phyloP scores from a whole-genome alignment of 2,797 vertebrate species.

The Eulemur mongoz region DNA sequence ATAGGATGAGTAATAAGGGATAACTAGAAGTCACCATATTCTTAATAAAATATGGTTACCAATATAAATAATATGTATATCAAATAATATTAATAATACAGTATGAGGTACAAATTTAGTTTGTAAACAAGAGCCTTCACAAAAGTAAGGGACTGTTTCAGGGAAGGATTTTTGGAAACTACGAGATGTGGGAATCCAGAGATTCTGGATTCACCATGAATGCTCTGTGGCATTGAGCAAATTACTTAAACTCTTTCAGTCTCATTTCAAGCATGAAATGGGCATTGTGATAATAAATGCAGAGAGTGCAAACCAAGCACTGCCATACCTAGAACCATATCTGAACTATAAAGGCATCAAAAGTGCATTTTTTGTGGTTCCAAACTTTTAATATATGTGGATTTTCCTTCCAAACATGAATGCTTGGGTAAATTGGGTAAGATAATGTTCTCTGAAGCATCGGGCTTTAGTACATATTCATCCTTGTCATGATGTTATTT shows the following conservation, averaged over 20 bases:
- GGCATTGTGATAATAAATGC: not conserved
- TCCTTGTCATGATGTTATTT: not conserved
- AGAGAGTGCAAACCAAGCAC: not conserved
- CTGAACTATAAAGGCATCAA: not conserved
- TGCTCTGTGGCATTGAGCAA: not conserved
- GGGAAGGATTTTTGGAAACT: not conserved
- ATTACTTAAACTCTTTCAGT: not conserved
- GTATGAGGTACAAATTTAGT: not conserved
- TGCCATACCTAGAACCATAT: not conserved
- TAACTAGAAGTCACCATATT: not conserved
- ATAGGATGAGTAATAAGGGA: not conserved
- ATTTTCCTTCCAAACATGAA: not conserved
- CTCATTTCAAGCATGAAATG: not conserved
- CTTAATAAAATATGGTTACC: not conserved
- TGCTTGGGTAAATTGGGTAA: not conserved
- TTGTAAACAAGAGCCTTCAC: not conserved
- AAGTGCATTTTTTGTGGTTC: not conserved
- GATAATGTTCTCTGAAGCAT: not conserved
- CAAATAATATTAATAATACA: not conserved
- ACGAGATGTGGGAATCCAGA: not conserved
- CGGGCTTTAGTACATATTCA: not conserved
- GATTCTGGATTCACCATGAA: not conserved
- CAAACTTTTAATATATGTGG: not conserved
- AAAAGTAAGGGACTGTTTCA: not conserved
- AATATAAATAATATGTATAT: not conserved